Evolutionary conservation across 2,113 vertebrate species (phyloP), one percentile per base, ranked within the genome.

Genomic region (Rhea americana): DNA sequence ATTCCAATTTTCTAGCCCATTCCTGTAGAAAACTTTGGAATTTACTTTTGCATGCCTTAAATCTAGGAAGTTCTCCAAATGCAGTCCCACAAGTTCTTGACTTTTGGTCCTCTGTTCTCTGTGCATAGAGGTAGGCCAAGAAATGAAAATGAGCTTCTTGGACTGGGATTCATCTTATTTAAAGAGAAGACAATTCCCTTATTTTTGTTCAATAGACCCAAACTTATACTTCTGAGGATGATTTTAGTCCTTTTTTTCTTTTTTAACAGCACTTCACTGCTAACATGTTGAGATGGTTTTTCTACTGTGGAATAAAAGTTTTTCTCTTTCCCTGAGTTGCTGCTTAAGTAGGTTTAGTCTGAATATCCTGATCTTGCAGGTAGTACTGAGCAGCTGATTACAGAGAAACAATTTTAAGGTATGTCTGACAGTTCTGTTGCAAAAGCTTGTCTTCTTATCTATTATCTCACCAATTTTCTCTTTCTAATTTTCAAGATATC

Each of bases 211-310:
- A 79, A 74, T 53, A 91, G 28, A 65, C 30, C 58, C 24, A 9
- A 11, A 82, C 92, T 79, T 80, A 35, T 62, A 66, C 32, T 91
- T 92, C 58, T 82, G 82, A 89, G 72, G 71, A 80, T 25, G 4
- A 70, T 87, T 92, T 91, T 70, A 89, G 71, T 58, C 20, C 45
- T 93, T 91, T 76, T 50, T 89, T 50, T 82, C 85, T 20, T 22
- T 22, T 50, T 53, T 53, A 16, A 16, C 45, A 73, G 47, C 0
- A 7, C 21, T 85, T 87, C 53, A 70, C 22, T 80, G 39, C 14
- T 70, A 76, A 53, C 15, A 73, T 20, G 22, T 82, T 82, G 71
- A 87, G 55, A 70, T 87, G 15, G 70, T 76, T 81, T 81, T 41
- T 85, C 48, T 91, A 14, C 59, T 82, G 53, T 73, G 76, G 45